phyloP scores from a whole-genome alignment of 92 coral and sea anemone species.

The Phenganax stokvisi region DNA sequence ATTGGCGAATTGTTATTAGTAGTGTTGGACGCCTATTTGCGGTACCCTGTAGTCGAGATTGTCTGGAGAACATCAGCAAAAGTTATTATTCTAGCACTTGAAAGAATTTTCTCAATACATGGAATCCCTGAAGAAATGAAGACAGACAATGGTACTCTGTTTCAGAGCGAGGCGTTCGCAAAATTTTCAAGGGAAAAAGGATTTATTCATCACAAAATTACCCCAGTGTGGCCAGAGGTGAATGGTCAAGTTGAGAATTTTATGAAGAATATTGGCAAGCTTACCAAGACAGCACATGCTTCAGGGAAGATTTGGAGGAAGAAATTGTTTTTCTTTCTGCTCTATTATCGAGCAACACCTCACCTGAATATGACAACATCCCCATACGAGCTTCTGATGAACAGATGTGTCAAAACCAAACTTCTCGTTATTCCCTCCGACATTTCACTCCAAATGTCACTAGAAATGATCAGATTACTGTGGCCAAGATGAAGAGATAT shows the following conservation, averaged over 20 bases:
- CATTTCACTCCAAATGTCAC: not conserved
- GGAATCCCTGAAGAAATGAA: constrained; percentile 30
- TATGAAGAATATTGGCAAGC: constrained; percentile 38
- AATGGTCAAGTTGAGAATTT: constrained; percentile 16
- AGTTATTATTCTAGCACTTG: not conserved
- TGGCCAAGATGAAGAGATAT: constrained; percentile 21
- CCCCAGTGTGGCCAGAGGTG: constrained; percentile 33
- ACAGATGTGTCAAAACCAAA: constrained; percentile 34
- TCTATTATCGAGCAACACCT: constrained; percentile 37
- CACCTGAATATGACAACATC: constrained; percentile 22
- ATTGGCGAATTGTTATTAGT: constrained; percentile 25
- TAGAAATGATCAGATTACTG: constrained; percentile 33
- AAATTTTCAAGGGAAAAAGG: constrained; percentile 30
- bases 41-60: constrained; percentile 32
- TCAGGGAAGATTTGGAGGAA: constrained; percentile 39
- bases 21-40: constrained; percentile 17
- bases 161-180: constrained; percentile 19
- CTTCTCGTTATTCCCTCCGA: constrained; percentile 14
- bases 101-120: constrained; percentile 37
- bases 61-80: constrained; percentile 17
- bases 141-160: constrained; percentile 20
- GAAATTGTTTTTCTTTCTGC: constrained; percentile 9
- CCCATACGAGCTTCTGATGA: constrained; percentile 34
- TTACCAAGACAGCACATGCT: constrained; percentile 29
- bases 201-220: constrained; percentile 26